These are phyloP conservation scores for Amazona guildingii DNA, from an alignment of 2,113 vertebrate genomes.

Conservation along the genomic window DNA sequence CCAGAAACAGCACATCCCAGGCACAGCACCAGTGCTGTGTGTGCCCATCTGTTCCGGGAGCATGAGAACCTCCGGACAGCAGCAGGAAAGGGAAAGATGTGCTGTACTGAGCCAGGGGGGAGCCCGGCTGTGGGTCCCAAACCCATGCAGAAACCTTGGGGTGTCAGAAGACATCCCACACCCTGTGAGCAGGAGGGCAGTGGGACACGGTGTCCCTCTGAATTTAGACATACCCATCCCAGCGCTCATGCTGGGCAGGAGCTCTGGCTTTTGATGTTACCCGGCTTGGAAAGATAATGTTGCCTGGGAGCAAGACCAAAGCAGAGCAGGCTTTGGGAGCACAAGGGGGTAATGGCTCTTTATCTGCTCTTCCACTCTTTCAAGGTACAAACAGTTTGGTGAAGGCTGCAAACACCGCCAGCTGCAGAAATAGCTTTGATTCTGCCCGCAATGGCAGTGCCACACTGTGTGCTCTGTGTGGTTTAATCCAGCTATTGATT, in stretches of 20 bases:
- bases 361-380: background rate
- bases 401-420: background rate
- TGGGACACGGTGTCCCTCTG: background rate
- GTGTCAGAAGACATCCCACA: background rate
- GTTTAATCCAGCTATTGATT: background rate
- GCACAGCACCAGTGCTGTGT: background rate
- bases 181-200: too few species aligned
- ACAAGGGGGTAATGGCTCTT: background rate
- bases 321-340: background rate
- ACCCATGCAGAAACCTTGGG: background rate
- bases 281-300: background rate
- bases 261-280: rapidly evolving
- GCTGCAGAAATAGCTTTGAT: background rate
- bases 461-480: background rate
- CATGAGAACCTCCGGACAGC: background rate
- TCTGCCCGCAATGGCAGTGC: background rate
- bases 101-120: background rate
- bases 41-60: background rate
- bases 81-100: background rate
- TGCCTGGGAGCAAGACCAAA: background rate
- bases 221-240: background rate
- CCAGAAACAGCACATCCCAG: background rate
- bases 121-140: background rate
- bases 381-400: background rate
- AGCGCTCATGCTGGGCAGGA: background rate